phyloP scores from a whole-genome alignment of 2,113 vertebrate genomes.

The Perca flavescens region DNA sequence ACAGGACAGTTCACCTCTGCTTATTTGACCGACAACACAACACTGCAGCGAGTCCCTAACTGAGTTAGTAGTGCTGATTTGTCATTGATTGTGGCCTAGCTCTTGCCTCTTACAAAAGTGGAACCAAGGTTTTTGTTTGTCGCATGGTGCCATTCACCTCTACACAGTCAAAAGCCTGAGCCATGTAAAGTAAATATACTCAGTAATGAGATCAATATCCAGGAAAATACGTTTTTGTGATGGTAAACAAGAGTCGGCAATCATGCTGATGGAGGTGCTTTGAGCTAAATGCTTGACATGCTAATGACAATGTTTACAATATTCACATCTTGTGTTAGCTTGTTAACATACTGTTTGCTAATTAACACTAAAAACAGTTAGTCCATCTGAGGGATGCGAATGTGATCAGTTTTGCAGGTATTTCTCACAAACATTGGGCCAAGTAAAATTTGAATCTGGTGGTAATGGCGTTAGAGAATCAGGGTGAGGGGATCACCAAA shows the following conservation, averaged over 20 bases:
- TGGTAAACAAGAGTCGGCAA: neutral
- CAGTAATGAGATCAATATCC: constrained; percentile 17
- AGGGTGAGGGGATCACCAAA: neutral
- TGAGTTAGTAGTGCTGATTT: neutral
- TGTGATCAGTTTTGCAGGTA: neutral
- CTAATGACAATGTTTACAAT: too few species aligned
- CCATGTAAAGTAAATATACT: constrained; percentile 18
- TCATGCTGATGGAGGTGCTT: neutral
- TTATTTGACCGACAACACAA: neutral
- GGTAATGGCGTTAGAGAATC: neutral
- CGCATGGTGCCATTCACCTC: constrained; percentile 33
- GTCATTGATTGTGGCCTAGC: constrained; percentile 6
- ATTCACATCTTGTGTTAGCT: neutral
- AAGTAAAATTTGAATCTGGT: neutral
- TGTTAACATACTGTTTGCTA: neutral
- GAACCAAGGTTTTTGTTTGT: constrained; percentile 35
- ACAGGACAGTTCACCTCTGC: neutral
- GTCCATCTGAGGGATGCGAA: neutral
- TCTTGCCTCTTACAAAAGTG: constrained; percentile 1
- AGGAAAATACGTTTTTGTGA: neutral
- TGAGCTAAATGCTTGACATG: neutral
- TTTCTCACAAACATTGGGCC: neutral
- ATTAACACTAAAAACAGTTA: neutral
- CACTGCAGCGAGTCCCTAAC: neutral
- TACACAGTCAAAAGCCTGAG: constrained; percentile 14